Evolutionary conservation across 2,113 vertebrate species (phyloP), one percentile per base, ranked within the genome.

Genomic region (Geococcyx californianus): DNA sequence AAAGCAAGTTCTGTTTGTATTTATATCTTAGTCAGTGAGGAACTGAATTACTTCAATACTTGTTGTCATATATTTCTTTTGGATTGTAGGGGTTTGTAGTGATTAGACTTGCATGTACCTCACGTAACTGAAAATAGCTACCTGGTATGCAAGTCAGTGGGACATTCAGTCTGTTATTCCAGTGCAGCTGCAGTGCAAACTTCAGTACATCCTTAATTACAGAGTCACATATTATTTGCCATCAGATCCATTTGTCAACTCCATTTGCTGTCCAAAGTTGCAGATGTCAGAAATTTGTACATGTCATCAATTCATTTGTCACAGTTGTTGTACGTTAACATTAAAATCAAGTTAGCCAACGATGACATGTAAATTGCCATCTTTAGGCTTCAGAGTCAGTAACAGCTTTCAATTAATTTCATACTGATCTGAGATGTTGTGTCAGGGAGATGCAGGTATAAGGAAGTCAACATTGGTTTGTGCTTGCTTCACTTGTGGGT

Each of bases 201-300:
- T 85, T 80, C 63, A 86, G 74, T 66, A 90, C 54, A 80, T 38
- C 64, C 72, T 60, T 95, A 95, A 95, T 97, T 95, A 90, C 16
- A 26, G 87, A 95, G 92, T 96, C 94, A 95, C 87, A 90, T 93
- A 94, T 95, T 88, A 90, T 95, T 97, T 96, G 87, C 87, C 90
- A 66, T 96, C 82, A 84, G 67, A 90, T 70, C 79, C 42, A 20
- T 95, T 93, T 97, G 95, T 95, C 96, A 97, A 74, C 90, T 96
- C 87, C 93, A 93, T 95, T 97, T 93, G 92, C 64, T 79, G 36
- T 88, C 87, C 4, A 0, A 60, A 95, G 90, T 91, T 96, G 76
- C 82, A 94, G 63, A 95, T 86, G 96, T 95, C 95, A 97, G 74
- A 76, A 94, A 80, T 95, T 94, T 63, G 90, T 83, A 90, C 72